Base-by-base conservation (phyloP, 64 coral and sea anemone genomes). In the Trachythela sp. region DNA sequence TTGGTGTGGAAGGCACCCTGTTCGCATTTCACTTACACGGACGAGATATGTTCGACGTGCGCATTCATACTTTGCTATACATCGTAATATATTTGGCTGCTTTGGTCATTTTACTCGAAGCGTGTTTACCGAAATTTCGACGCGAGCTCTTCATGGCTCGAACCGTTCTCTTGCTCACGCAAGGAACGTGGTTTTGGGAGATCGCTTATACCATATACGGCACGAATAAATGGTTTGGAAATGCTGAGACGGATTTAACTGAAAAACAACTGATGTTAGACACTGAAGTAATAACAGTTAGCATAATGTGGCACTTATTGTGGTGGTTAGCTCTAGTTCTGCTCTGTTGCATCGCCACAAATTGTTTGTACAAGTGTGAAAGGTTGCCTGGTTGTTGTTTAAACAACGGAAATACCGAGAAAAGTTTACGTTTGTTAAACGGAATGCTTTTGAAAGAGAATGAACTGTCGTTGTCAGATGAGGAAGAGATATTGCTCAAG, bases 11-110 rank as follows among this genome's bases (percentile, higher is more conserved):
- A 86, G 95, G 95, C 20, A 39, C 89, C 11, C 54, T 97, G 6
- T 97, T 97, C 42, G 92, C 50, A 76, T 90, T 92, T 34, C 95
- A 97, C 32, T 86, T 97, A 1, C 92, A 97, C 8, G 92, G 90
- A 13, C 92, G 95, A 85, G 70, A 88, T n/a, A 49, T 56, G 34
- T 37, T 97, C 27, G 89, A 88, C 77, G 95, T 97, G 15, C 95
- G 90, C 14, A 24, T 97, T 26, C 95, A 97, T 22, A 94, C 90
- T 4, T 87, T 90, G 15, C n/a, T 97, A 0, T 97, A 94, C 76
- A 70, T 97, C 45, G 7, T 94, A 22, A 86, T 89, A 4, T 97
- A 94, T 37, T 29, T 89, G 20, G 90, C 85, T 35, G 70, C 90
- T 7, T 10, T 94, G 43, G 39, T 97, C 22, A 31, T 97, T 31